A percentile compares a stretch with the other conserved stretches of the same genome.
Conservation (phyloP, 1,140 invertebrate genomes). For the Heliothis virescens region DNA sequence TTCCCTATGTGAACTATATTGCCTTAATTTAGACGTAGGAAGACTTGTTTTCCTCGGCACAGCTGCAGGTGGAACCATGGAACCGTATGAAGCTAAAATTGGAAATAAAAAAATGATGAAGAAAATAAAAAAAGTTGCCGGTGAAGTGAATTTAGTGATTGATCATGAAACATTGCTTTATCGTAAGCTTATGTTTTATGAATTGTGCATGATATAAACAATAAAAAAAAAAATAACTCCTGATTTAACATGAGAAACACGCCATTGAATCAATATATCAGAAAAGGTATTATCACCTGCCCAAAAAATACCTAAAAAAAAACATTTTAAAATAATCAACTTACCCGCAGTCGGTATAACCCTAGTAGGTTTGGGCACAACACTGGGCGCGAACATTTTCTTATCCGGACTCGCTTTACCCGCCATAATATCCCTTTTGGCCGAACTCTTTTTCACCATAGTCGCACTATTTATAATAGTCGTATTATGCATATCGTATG, state of each 20-base stretch:
- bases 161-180: not conserved
- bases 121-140: conserved; percentile 3
- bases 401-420: conserved; percentile 69
- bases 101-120: conserved; percentile 44
- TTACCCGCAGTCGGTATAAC: conserved; percentile 56
- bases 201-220: not conserved
- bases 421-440: conserved; percentile 75
- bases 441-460: conserved; percentile 65
- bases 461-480: conserved; percentile 77
- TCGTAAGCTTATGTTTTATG: not conserved
- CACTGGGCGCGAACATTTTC: conserved; percentile 58
- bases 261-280: no score
- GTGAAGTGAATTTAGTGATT: conserved; percentile 16
- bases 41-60: conserved; percentile 75
- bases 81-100: conserved; percentile 66
- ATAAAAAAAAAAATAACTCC: not conserved
- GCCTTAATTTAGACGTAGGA: conserved; percentile 83
- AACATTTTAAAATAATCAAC: not conserved
- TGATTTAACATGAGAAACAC: not conserved
- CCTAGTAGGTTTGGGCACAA: conserved; percentile 52
- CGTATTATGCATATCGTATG: conserved; percentile 70
- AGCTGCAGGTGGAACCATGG: conserved; percentile 72
- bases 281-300: no score
- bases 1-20: conserved; percentile 85
- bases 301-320: no score